Base-by-base conservation (phyloP, 2,113 vertebrate species). In the Coregonus clupeaformis region DNA sequence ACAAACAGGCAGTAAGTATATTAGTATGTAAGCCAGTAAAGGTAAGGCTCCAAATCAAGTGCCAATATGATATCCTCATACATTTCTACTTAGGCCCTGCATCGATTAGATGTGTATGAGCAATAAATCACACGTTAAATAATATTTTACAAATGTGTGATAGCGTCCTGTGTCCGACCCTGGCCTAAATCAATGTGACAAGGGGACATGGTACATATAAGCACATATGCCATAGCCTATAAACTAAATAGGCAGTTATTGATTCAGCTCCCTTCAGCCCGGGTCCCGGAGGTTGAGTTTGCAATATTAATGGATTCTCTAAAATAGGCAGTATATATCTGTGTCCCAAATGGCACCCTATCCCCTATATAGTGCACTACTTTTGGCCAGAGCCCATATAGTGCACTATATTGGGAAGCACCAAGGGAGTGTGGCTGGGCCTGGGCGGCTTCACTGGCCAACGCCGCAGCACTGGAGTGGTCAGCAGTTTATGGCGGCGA, bases 231-330 rank as follows among this genome's bases (percentile, higher is more conserved):
- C 69, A 7, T 30, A 13, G 42, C 85, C 90, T 84, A 92, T 93
- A 93, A 93, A 93, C 91, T 87, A 91, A 89, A 89, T 74, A 90
- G 92, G 86, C 92, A 86, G 86, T 27, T 94, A 94, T 94, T 92
- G 93, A 94, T 93, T 82, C 7, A 32, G 29, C 59, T 87, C 76
- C 81, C 84, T 77, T 81, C 75, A 80, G 81, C 72, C 80, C 81
- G 74, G 82, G 80, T 80, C 84, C 80, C 36, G 29, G 62, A 78
- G 85, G 83, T 79, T 80, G 80, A 77, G 80, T 81, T 81, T 88
- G 85, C 82, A 87, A 87, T 90, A 90, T 90, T 86, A 91, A 92
- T 91, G 87, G 82, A 78, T 76, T 14, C 18, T 25, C 29, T 14
- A 73, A 72, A 52, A 67, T 32, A 60, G 66, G 49, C 18, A 69